Evolutionary conservation across 1,140 invertebrate species (phyloP).

Genomic region (Aporrectodea caliginosa): DNA sequence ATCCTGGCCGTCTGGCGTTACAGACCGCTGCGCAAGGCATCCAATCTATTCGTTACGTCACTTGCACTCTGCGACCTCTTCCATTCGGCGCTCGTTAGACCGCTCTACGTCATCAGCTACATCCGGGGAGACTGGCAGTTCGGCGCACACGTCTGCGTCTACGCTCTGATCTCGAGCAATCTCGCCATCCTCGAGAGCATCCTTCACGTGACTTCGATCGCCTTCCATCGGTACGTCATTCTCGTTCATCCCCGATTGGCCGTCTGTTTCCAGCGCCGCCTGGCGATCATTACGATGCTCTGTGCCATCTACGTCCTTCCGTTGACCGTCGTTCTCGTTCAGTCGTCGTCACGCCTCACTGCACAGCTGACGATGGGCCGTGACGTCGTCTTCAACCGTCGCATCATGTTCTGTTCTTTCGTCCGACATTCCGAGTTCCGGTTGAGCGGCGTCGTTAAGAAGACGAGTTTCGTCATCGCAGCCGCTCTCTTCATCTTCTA

Average conservation of each 20-base stretch:
- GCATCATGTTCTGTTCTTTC: slow-evolving; percentile 28
- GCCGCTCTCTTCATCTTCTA: slow-evolving; percentile 29
- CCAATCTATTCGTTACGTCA: slow-evolving; percentile 25
- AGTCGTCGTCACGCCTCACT: not conserved
- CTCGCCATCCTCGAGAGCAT: slow-evolving; percentile 27
- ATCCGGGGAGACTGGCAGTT: slow-evolving; percentile 15
- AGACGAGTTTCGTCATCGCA: slow-evolving; percentile 6
- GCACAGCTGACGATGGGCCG: not conserved
- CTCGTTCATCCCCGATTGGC: slow-evolving; percentile 25
- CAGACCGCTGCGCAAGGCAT: slow-evolving; percentile 6
- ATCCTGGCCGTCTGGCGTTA: slow-evolving; percentile 17
- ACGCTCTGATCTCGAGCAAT: slow-evolving; percentile 28
- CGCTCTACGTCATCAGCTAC: slow-evolving; percentile 27
- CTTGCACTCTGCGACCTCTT: slow-evolving; percentile 26
- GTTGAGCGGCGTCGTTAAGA: not conserved
- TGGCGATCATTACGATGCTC: slow-evolving; percentile 14
- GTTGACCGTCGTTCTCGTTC: slow-evolving; percentile 15
- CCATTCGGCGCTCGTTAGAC: slow-evolving; percentile 19
- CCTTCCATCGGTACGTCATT: slow-evolving; percentile 28
- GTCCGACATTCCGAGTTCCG: slow-evolving; percentile 15
- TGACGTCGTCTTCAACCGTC: slow-evolving; percentile 27
- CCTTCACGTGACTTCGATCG: slow-evolving; percentile 29
- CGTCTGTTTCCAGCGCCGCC: slow-evolving; percentile 11
- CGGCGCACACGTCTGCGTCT: slow-evolving; percentile 20
- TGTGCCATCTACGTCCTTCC: slow-evolving; percentile 20